A percentile compares a stretch with the other conserved stretches of the same genome.
phyloP scores from a whole-genome alignment of 2,113 vertebrate genomes.

The Diphyllodes magnificus region DNA sequence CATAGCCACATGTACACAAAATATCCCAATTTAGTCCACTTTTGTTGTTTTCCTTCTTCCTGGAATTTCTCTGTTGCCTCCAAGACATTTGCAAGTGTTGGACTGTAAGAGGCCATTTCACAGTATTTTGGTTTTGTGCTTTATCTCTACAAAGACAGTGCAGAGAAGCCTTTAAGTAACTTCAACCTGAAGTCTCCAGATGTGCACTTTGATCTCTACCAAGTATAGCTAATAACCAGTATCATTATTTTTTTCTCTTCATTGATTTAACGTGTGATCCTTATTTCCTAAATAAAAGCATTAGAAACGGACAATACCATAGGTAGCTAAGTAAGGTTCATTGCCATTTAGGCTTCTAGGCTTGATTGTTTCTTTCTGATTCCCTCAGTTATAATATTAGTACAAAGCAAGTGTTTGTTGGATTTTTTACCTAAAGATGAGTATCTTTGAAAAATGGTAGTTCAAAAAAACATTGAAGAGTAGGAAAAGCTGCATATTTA shows the following conservation, averaged over 20 bases:
- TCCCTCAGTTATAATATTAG: neutral
- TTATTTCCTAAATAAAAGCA: neutral
- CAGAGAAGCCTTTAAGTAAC: neutral
- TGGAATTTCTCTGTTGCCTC: neutral
- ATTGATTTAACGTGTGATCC: neutral
- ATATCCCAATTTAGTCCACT: neutral
- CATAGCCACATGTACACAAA: neutral
- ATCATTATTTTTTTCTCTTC: neutral
- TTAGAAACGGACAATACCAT: neutral
- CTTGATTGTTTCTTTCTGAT: neutral
- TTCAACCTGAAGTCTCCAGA: neutral
- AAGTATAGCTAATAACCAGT: neutral
- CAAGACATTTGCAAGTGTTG: neutral
- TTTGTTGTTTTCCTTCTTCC: neutral
- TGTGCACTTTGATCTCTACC: neutral
- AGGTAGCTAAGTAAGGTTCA: neutral
- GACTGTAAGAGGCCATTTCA: neutral
- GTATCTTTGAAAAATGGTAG: neutral
- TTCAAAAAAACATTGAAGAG: neutral
- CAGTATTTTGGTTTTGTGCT: neutral
- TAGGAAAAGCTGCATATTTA: neutral
- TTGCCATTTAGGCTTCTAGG: neutral
- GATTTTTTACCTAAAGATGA: neutral
- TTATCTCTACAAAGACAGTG: neutral
- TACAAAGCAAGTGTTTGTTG: neutral